Conservation (phyloP, 2,113 vertebrate species). For the Aegotheles bennettii region DNA sequence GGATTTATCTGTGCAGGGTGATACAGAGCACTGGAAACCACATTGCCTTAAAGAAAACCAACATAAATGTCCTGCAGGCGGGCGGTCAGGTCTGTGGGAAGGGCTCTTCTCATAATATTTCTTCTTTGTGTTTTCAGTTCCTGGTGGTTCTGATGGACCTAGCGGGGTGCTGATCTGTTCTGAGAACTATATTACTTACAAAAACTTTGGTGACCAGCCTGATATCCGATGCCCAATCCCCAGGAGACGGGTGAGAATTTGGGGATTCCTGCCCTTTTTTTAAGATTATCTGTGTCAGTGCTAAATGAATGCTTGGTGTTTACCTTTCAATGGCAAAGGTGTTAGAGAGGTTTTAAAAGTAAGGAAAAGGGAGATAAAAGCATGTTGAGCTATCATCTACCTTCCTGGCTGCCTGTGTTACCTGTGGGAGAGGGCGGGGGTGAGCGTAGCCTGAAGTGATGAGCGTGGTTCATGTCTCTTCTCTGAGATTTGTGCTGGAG, state of each 20-base stretch:
- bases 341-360: not conserved
- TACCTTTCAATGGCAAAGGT: not conserved
- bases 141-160: slow-evolving; percentile 96
- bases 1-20: not conserved
- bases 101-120: not conserved
- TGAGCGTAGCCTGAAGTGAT: slow-evolving; percentile 57
- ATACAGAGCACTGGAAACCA: not conserved
- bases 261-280: not conserved
- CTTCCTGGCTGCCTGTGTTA: not conserved
- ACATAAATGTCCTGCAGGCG: not conserved
- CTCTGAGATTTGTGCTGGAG: slow-evolving; percentile 72
- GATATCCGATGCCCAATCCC: slow-evolving; percentile 98
- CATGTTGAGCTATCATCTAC: fast-evolving
- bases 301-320: not conserved
- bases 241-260: slow-evolving; percentile 86
- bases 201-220: slow-evolving; percentile 97
- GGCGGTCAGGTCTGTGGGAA: not conserved
- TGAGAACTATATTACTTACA: slow-evolving; percentile 99
- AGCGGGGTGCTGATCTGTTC: slow-evolving; percentile 98
- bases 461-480: slow-evolving; percentile 77
- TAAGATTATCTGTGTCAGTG: not conserved
- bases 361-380: too few species aligned
- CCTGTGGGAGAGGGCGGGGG: not conserved
- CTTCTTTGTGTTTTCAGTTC: slow-evolving; percentile 75
- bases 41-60: not conserved